A percentile compares a stretch with the other conserved stretches of the same genome.
phyloP scores from a whole-genome alignment of 2,888 invertebrate species.

The Ennomos erosarius region DNA sequence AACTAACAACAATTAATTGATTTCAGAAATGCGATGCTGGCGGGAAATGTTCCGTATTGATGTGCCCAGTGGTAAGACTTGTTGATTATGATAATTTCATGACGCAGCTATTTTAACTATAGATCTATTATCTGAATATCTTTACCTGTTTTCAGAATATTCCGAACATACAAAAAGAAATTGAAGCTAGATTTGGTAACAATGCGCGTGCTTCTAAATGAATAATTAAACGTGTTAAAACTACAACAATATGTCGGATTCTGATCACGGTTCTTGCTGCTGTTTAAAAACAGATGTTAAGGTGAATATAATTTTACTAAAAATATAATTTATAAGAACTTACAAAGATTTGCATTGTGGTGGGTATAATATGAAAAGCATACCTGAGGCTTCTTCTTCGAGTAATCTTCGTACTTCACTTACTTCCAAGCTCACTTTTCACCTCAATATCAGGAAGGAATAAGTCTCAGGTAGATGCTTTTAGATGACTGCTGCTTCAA shows the following conservation, averaged over 20 bases:
- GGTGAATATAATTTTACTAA: too few species aligned
- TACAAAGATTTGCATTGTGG: too few species aligned
- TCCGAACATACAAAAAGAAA: slow-evolving; percentile 7
- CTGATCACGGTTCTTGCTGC: slow-evolving; percentile 11
- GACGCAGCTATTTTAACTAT: too few species aligned
- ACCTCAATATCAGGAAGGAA: too few species aligned
- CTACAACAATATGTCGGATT: not conserved
- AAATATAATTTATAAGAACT: too few species aligned
- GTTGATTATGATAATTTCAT: too few species aligned
- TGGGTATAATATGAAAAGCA: too few species aligned
- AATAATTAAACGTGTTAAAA: not conserved
- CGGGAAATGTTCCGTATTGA: slow-evolving; percentile 2
- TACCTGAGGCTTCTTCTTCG: too few species aligned
- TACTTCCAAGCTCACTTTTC: too few species aligned
- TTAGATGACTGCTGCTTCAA: too few species aligned
- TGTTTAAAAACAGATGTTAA: not conserved
- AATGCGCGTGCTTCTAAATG: not conserved
- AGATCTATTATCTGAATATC: not conserved
- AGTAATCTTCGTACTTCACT: too few species aligned
- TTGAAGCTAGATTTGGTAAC: slow-evolving; percentile 4
- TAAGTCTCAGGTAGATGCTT: too few species aligned
- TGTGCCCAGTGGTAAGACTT: slow-evolving; percentile 19
- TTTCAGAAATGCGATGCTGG: slow-evolving; percentile 14
- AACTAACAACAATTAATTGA: slow-evolving; percentile 1
- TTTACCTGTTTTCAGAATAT: slow-evolving; percentile 12